Evolutionary conservation across 2,113 vertebrate species (phyloP).

Genomic region (Damaliscus lunatus): DNA sequence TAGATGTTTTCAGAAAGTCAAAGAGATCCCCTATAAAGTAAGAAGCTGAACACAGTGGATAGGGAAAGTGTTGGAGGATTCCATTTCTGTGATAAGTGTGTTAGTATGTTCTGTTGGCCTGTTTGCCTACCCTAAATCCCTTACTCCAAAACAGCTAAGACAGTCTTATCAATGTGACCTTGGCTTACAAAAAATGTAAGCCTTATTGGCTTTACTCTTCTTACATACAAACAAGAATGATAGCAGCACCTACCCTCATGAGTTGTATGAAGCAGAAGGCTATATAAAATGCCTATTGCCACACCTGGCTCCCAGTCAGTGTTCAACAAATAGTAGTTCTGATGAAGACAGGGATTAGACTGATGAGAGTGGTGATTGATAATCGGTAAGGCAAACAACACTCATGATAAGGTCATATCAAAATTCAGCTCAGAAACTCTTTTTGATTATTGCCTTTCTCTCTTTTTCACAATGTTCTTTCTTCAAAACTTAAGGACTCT

Average conservation of each 20-base stretch:
- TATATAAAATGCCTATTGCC: neutral
- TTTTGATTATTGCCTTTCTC: neutral
- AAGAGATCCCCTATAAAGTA: neutral
- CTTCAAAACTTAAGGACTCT: neutral
- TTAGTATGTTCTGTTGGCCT: neutral
- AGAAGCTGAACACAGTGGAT: neutral
- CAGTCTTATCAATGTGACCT: neutral
- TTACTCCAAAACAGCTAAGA: neutral
- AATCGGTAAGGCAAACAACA: neutral
- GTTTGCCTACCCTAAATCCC: neutral
- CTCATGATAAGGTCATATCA: neutral
- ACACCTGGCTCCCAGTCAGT: neutral
- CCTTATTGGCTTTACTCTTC: neutral
- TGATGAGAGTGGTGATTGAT: neutral
- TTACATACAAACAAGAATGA: neutral
- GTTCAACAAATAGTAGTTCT: neutral
- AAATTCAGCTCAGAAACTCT: neutral
- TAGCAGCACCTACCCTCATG: neutral
- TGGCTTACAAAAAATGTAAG: neutral
- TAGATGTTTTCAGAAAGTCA: slow-evolving; percentile 34
- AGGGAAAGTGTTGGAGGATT: neutral
- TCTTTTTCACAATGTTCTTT: neutral
- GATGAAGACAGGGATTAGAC: neutral
- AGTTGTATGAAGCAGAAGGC: neutral
- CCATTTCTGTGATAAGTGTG: neutral